These are phyloP conservation scores for Staurois parvus DNA, from an alignment of 2,797 vertebrate genomes.

Conservation along the genomic window DNA sequence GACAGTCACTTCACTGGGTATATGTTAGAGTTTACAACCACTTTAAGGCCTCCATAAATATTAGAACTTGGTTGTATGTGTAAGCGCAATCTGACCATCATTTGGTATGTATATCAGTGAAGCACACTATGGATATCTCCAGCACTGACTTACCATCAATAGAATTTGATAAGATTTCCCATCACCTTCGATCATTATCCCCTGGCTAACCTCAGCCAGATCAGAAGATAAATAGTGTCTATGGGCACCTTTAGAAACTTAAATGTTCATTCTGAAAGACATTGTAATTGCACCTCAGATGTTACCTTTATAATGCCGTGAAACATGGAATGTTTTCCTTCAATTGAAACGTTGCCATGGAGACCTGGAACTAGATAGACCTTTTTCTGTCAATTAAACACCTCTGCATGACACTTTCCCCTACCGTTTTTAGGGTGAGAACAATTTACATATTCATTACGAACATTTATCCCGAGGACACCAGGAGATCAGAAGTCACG, in stretches of 20 bases:
- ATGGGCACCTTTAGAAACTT: not conserved
- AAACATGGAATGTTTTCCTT: conserved; percentile 22
- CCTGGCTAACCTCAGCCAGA: too few relatives aligned
- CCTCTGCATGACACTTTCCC: conserved; percentile 10
- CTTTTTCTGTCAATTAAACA: conserved; percentile 22
- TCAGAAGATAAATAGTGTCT: not conserved
- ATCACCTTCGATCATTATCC: not conserved
- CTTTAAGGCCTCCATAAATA: too few relatives aligned
- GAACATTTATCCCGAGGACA: not conserved
- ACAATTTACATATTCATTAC: conserved; percentile 12
- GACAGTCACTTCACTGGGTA: too few relatives aligned
- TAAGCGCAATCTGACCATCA: too few relatives aligned
- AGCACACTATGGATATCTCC: not conserved
- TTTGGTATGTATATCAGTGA: too few relatives aligned
- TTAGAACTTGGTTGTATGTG: too few relatives aligned
- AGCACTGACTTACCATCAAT: not conserved
- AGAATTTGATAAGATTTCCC: not conserved
- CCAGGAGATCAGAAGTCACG: too few relatives aligned
- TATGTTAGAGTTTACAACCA: too few relatives aligned
- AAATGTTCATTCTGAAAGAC: conserved; percentile 7
- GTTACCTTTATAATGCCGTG: conserved; percentile 22
- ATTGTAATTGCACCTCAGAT: conserved; percentile 20
- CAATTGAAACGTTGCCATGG: conserved; percentile 41
- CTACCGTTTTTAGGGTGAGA: not conserved
- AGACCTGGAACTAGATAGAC: conserved; percentile 27